These are phyloP conservation scores for Aplidium turbinatum DNA, from an alignment of 23 tunicate species.

Conservation along the genomic window DNA sequence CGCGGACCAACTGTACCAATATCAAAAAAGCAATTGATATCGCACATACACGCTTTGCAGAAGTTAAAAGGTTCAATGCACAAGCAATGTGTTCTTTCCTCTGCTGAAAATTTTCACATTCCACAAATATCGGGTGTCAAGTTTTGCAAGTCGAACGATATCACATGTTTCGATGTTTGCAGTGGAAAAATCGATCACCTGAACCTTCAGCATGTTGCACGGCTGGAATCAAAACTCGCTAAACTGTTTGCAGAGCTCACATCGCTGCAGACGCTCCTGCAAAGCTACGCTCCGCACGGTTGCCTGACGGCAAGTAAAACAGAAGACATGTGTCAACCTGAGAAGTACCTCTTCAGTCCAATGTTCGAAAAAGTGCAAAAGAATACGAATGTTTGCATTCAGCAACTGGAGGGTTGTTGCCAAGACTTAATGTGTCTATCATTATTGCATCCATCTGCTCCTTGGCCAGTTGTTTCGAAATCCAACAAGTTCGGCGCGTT, in stretches of 20 bases:
- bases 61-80: conserved; percentile 58
- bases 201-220: conserved; percentile 59
- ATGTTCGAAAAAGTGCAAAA: conserved; percentile 22
- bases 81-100: conserved; percentile 37
- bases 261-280: conserved; percentile 23
- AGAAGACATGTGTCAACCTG: neutral
- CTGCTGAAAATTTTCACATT: conserved; percentile 37
- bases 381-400: conserved; percentile 26
- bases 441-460: conserved; percentile 84
- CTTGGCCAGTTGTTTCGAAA: conserved; percentile 59
- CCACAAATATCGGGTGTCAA: conserved; percentile 56
- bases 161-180: conserved; percentile 73
- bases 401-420: conserved; percentile 56
- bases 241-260: conserved; percentile 28
- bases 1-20: conserved; percentile 61
- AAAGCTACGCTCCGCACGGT: neutral
- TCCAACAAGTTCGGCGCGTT: conserved; percentile 53
- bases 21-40: conserved; percentile 34
- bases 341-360: conserved; percentile 31
- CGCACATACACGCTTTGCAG: conserved; percentile 43
- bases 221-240: conserved; percentile 52
- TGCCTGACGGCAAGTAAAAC: neutral
- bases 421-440: conserved; percentile 65
- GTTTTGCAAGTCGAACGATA: conserved; percentile 13
- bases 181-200: conserved; percentile 31